A percentile compares a stretch with the other conserved stretches of the same genome.
Evolutionary conservation across 2,113 vertebrate genomes (phyloP).

Genomic region (Saccopteryx leptura): DNA sequence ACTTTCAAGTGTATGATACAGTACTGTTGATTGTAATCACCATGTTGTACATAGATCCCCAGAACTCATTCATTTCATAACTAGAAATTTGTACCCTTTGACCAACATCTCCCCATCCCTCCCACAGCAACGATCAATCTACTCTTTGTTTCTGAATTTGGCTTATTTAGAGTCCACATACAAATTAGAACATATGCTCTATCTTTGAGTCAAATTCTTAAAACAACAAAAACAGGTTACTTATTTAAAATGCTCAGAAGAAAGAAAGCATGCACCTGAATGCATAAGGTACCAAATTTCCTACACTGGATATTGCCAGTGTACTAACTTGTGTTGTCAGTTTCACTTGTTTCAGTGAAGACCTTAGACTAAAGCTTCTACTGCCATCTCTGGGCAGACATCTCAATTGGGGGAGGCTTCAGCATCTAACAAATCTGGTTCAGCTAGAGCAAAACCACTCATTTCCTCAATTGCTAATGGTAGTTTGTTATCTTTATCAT

Average conservation of each 20-base stretch:
- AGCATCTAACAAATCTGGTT: neutral
- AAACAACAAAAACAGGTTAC: constrained; percentile 1
- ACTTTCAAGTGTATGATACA: too few species aligned
- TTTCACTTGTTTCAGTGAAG: neutral
- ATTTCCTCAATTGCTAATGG: neutral
- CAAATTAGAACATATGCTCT: neutral
- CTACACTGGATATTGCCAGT: neutral
- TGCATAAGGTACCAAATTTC: neutral
- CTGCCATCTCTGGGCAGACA: neutral
- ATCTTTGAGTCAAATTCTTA: neutral
- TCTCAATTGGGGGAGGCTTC: neutral
- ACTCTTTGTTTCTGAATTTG: neutral
- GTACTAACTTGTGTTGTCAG: neutral
- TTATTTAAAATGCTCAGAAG: neutral
- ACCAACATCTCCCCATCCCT: too few species aligned
- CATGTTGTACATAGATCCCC: neutral
- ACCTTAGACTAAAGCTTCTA: neutral
- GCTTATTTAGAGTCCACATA: neutral
- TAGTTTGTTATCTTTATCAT: neutral
- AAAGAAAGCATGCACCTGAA: neutral
- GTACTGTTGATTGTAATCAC: neutral
- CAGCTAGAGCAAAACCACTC: neutral
- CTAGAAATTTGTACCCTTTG: neutral
- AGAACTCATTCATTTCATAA: neutral
- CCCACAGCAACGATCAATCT: too few species aligned